A percentile compares a stretch with the other conserved stretches of the same genome.
These are phyloP conservation scores for Achroia grisella DNA, from an alignment of 1,140 invertebrate genomes.

Conservation along the genomic window DNA sequence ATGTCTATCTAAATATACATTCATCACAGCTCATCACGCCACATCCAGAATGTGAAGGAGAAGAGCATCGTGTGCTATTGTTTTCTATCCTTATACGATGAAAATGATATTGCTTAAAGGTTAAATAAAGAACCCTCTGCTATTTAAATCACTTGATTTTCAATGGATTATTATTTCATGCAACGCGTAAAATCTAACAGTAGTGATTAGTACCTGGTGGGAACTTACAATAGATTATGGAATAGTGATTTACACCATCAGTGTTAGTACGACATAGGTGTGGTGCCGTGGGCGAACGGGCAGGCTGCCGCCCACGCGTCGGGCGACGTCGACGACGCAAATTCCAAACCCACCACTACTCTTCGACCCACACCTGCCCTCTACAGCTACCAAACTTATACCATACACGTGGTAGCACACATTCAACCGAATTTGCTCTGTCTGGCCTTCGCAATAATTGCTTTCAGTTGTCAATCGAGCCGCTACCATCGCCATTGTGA, in stretches of 20 bases:
- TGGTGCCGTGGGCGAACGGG: constrained; percentile 50
- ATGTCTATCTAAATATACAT: too few species aligned
- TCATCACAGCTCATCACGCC: too few species aligned
- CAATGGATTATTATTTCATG: too few species aligned
- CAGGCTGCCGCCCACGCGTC: constrained; percentile 31
- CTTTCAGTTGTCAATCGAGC: neutral
- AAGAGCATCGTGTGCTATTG: too few species aligned
- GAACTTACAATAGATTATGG: constrained; percentile 16
- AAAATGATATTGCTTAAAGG: too few species aligned
- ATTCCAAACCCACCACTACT: constrained; percentile 53
- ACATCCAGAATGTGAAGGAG: too few species aligned
- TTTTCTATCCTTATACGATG: too few species aligned
- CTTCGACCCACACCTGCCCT: constrained; percentile 23
- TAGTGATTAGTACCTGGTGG: constrained; percentile 7
- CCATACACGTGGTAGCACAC: constrained; percentile 1
- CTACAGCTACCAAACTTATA: constrained; percentile 5
- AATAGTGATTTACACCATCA: constrained; percentile 30
- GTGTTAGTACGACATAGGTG: constrained; percentile 44
- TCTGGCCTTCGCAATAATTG: neutral
- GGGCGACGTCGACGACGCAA: constrained; percentile 32
- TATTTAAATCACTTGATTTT: too few species aligned
- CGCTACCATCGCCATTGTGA: neutral
- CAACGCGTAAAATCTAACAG: constrained; percentile 1
- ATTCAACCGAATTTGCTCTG: constrained; percentile 13
- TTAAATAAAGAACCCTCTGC: too few species aligned